Evolutionary conservation across 2,888 invertebrate species (phyloP), one percentile per base, ranked within the genome.

Genomic region (Dicranocentrus wangi): DNA sequence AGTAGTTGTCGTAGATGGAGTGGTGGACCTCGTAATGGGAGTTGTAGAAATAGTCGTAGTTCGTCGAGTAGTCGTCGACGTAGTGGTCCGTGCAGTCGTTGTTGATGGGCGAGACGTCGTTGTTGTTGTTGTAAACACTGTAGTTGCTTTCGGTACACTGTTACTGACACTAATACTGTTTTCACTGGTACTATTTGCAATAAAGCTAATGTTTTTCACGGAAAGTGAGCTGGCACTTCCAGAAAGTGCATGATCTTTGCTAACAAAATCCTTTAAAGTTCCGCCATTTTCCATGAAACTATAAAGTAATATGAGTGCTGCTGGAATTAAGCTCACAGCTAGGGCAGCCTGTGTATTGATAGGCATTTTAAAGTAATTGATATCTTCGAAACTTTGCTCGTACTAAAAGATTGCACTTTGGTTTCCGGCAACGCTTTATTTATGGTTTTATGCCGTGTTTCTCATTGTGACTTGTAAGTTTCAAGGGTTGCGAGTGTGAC

Each of bases 261-360:
- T 28, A 8, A 77, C 27, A 42, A 70, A 77, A 28, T 77, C 60
- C 28, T 70, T 77, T 8, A 69, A 17, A 28, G 27, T 55, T 63
- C 77, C 70, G 1, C 69, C 78, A 65, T 43, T 32, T 32, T 78
- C 82, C 47, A 82, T 77, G 23, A 73, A 75, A 61, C 78, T 82
- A 32, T 73, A 73, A 1, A 82, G 73, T 19, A 84, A 19, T 17
- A 82, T 75, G 1, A 84, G 68, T 17, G 82, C 81, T 1, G 84
- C 82, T 32, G 84, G 84, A 55, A 84, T 82, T 21, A 84, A 32
- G 17, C 82, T 82, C 42, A 82, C 80, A 17, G 81, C 69, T 63
- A 82, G 32, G 1, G 78, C 77, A 1, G 81, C 77, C 23, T 70
- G 73, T 10, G 80, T 69, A 47, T 76, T 81, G 15, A 84, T 47